Base-by-base conservation (phyloP, 2,888 invertebrate genomes). In the Ectobius pallidus region DNA sequence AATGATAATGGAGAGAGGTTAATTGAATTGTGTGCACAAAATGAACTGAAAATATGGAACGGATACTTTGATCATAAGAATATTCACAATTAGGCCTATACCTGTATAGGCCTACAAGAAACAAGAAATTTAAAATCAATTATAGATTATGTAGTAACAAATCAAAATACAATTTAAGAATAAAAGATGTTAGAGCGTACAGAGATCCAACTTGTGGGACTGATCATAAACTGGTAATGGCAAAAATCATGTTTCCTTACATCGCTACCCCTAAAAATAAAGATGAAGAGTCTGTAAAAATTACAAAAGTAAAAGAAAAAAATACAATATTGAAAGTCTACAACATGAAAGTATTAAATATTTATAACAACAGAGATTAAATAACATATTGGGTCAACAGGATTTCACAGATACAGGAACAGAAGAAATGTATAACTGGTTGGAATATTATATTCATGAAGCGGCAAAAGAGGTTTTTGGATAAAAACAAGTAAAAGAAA, bases 1-100 rank as follows among this genome's bases (percentile, higher is more conserved):
- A 49, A n/a, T n/a, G n/a, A n/a, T n/a, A 49, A 49, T 49, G 49
- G 49, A 14, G 49, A 49, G n/a, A 49, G 49, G 14, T 49, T 49
- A n/a, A n/a, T n/a, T n/a, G n/a, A n/a, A n/a, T n/a, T n/a, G n/a
- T n/a, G n/a, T n/a, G n/a, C n/a, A n/a, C 49, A 49, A 49, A 18
- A n/a, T n/a, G 7, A 6, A 49, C n/a, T n/a, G n/a, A 49, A n/a
- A 49, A 9, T 9, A 6, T 39, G 39, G 39, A 39, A 39, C 39
- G 39, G 39, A 39, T 39, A 39, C 39, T 39, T 49, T 49, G 18
- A 49, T n/a, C 49, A 49, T 18, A 49, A n/a, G n/a, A n/a, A 49
- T 49, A 49, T 49, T n/a, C n/a, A n/a, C n/a, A n/a, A n/a, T n/a
- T n/a, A n/a, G n/a, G n/a, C n/a, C n/a, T n/a, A n/a, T n/a, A n/a